Conservation (phyloP, 2,113 vertebrate species). For the Tyto alba region DNA sequence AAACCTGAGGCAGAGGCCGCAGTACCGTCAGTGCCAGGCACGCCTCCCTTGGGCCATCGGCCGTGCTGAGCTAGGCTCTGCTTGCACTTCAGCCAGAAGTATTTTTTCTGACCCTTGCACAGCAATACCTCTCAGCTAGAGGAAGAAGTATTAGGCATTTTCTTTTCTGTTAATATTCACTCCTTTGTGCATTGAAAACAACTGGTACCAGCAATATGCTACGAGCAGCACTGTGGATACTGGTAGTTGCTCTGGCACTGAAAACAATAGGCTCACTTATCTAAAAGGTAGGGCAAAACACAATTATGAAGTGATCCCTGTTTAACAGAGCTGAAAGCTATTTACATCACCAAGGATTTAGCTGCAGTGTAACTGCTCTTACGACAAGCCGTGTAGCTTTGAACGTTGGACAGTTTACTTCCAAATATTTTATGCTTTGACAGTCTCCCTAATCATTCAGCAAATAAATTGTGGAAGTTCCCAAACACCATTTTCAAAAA, state of each 20-base stretch:
- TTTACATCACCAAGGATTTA: slow-evolving; percentile 4
- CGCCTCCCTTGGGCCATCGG: neutral
- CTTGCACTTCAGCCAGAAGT: neutral
- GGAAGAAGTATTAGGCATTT: neutral
- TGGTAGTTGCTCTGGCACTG: neutral
- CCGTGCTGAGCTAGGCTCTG: neutral
- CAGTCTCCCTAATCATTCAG: slow-evolving; percentile 15
- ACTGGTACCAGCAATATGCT: neutral
- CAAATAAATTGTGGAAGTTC: slow-evolving; percentile 14
- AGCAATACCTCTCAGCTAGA: neutral
- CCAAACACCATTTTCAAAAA: neutral
- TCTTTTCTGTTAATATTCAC: neutral
- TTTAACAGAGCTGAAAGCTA: slow-evolving; percentile 43
- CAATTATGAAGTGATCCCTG: neutral
- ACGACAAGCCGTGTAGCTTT: neutral
- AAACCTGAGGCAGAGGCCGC: neutral
- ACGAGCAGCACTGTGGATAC: neutral
- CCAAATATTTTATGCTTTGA: neutral
- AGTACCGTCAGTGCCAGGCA: neutral
- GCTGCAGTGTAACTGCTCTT: neutral
- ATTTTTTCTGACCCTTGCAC: neutral
- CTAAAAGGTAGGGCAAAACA: neutral
- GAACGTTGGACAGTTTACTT: neutral
- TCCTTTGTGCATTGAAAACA: neutral
- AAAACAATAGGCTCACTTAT: neutral